Conservation (phyloP, 2,113 vertebrate genomes). For the Nycticorax nycticorax region DNA sequence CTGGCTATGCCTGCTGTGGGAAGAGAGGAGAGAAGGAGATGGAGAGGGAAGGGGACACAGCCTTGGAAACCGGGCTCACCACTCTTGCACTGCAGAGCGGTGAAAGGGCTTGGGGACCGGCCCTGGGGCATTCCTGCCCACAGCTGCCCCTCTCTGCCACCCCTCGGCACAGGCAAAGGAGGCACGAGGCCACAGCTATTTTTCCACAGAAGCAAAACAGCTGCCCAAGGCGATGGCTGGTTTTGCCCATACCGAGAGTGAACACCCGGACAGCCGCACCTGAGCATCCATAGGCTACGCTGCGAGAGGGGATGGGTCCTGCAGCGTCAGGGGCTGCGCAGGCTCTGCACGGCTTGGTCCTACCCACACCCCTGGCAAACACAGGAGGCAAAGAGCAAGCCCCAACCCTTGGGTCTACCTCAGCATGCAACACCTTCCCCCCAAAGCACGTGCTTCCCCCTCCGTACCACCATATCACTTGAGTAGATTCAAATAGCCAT, state of each 20-base stretch:
- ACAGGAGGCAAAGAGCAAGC: not conserved
- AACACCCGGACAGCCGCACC: not conserved
- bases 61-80: not conserved
- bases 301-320: not conserved
- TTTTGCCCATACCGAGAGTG: not conserved
- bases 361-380: not conserved
- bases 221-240: not conserved
- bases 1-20: not conserved
- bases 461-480: not conserved
- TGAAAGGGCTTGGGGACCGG: not conserved
- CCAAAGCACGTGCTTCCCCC: accelerated
- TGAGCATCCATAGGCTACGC: accelerated
- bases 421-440: not conserved
- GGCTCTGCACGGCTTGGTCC: not conserved
- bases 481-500: not conserved
- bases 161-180: not conserved
- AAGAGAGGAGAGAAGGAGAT: not conserved
- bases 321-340: not conserved
- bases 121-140: not conserved
- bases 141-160: not conserved
- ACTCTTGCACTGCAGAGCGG: not conserved
- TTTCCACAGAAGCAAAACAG: not conserved
- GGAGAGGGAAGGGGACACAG: not conserved
- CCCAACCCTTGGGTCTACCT: too few relatives aligned
- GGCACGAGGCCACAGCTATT: not conserved